These are phyloP conservation scores for Idris sp. DNA, from an alignment of 1,140 invertebrate genomes.

Conservation along the genomic window DNA sequence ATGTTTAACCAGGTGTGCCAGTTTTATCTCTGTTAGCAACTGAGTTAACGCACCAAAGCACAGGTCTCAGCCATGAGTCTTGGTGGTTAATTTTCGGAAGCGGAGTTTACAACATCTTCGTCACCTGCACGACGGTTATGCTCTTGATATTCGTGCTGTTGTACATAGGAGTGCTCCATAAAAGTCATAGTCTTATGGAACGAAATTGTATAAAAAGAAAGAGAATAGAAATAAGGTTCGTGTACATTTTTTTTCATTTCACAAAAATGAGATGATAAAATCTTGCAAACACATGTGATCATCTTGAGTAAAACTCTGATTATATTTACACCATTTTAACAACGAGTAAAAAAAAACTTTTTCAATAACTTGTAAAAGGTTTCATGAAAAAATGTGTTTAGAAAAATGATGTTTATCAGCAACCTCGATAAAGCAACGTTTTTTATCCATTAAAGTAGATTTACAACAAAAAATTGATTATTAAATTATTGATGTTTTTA, in stretches of 20 bases:
- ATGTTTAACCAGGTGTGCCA: conserved; percentile 76
- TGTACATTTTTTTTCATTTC: conserved; percentile 7
- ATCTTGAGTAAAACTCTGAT: too few species aligned
- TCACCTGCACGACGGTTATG: conserved; percentile 79
- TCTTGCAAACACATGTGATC: too few species aligned
- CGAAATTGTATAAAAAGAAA: conserved; percentile 74
- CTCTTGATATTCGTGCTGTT: conserved; percentile 78
- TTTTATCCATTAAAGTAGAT: too few species aligned
- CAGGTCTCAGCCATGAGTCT: conserved; percentile 77
- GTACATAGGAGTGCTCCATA: conserved; percentile 77
- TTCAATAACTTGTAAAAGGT: too few species aligned
- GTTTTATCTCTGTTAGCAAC: conserved; percentile 80
- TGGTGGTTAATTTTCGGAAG: conserved; percentile 81
- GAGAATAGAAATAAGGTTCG: conserved; percentile 72
- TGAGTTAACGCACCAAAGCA: conserved; percentile 79
- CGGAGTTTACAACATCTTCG: conserved; percentile 80
- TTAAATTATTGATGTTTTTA: too few species aligned
- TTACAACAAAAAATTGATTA: too few species aligned
- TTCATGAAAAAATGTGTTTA: too few species aligned
- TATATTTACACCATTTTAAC: too few species aligned
- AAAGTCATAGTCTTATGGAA: conserved; percentile 76
- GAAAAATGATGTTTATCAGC: too few species aligned
- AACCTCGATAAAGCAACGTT: too few species aligned
- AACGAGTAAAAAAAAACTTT: too few species aligned
- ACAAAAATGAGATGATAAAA: too few species aligned